Evolutionary conservation across 1,140 invertebrate species (phyloP).

Genomic region (Drosophila subpulchrella): DNA sequence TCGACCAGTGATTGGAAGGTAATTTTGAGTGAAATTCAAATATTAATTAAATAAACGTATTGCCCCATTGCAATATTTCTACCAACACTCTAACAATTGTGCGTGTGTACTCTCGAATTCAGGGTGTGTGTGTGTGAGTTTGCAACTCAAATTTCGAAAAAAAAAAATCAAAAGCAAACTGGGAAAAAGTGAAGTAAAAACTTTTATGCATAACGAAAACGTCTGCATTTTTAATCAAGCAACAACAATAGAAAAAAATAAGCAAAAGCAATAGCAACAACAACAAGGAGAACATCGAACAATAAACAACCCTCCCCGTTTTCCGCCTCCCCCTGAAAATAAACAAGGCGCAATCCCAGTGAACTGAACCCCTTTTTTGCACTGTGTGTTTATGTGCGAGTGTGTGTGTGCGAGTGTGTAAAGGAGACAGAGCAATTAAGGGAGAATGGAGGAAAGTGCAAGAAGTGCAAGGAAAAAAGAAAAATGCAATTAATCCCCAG

Average conservation of each 20-base stretch:
- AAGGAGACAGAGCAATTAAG: constrained; percentile 12
- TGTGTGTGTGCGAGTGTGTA: constrained; percentile 17
- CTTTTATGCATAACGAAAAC: constrained; percentile 66
- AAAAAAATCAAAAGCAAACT: constrained; percentile 45
- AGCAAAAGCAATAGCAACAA: constrained; percentile 23
- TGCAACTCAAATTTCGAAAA: constrained; percentile 18
- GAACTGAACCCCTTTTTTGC: constrained; percentile 59
- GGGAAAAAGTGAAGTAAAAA: constrained; percentile 41
- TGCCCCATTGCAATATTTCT: no score
- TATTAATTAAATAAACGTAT: neutral
- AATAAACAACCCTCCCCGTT: constrained; percentile 48
- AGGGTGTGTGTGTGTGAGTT: constrained; percentile 33
- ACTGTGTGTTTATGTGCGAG: constrained; percentile 32
- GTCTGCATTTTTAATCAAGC: constrained; percentile 76
- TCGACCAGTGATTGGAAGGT: constrained; percentile 72
- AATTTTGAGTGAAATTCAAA: constrained; percentile 37
- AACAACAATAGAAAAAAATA: constrained; percentile 60
- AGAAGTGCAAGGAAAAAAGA: constrained; percentile 25
- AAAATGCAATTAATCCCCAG: constrained; percentile 36
- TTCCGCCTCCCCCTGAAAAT: constrained; percentile 30
- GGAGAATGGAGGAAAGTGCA: constrained; percentile 23
- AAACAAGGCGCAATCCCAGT: constrained; percentile 46
- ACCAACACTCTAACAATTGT: neutral
- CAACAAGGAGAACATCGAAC: constrained; percentile 37
- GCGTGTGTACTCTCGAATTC: constrained; percentile 20